These are phyloP conservation scores for Sebastes elongatus DNA, from an alignment of 2,797 vertebrate species.

Conservation along the genomic window DNA sequence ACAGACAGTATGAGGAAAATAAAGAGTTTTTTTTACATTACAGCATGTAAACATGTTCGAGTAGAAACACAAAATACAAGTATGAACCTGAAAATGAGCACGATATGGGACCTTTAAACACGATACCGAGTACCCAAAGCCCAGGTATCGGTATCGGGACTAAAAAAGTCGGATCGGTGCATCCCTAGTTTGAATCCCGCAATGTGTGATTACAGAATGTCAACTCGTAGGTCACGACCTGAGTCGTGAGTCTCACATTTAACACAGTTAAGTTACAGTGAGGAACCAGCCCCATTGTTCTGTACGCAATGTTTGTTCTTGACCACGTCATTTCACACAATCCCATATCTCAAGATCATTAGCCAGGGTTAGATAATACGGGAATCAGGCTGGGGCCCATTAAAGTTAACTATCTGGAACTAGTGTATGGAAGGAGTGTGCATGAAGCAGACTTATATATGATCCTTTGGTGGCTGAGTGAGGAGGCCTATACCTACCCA, in stretches of 20 bases:
- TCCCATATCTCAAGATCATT: constrained; percentile 40
- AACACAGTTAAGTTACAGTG: background rate
- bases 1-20: no score
- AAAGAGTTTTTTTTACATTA: no score
- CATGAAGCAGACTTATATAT: constrained; percentile 21
- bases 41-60: no score
- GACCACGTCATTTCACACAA: constrained; percentile 13
- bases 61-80: no score
- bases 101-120: no score
- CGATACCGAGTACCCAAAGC: no score
- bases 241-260: background rate
- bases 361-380: constrained; percentile 24
- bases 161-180: no score
- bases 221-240: background rate
- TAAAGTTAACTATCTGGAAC: constrained; percentile 51
- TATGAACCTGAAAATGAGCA: no score
- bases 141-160: no score
- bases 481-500: background rate
- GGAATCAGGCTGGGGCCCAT: constrained; percentile 8
- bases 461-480: constrained; percentile 7
- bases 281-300: constrained; percentile 2
- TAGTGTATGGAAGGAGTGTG: background rate
- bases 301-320: constrained; percentile 32
- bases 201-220: background rate
- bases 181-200: background rate